Percentiles rank a stretch among this genome's conserved stretches.
These are phyloP conservation scores for Leucophora obtusa DNA, from an alignment of 2,888 invertebrate species.

Conservation along the genomic window DNA sequence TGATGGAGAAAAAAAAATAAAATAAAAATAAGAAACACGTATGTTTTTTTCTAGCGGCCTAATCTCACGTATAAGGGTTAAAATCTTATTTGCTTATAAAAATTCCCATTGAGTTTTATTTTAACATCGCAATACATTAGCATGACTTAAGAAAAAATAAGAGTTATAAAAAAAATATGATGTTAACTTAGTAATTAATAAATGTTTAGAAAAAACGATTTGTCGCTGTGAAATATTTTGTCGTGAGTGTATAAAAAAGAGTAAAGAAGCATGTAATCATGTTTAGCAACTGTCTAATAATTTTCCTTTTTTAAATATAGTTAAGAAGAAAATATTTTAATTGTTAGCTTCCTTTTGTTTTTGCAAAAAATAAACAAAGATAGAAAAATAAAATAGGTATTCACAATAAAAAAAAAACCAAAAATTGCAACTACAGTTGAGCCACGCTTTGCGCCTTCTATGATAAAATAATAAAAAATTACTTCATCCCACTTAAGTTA, in stretches of 20 bases:
- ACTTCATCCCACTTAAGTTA: no score
- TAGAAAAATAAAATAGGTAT: neutral
- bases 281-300: constrained; percentile 2
- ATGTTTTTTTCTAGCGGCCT: no score
- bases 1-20: no score
- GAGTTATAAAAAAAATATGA: neutral
- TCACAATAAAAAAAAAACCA: no score
- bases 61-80: no score
- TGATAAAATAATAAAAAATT: no score
- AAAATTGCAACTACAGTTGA: no score
- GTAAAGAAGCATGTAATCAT: neutral
- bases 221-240: neutral
- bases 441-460: no score
- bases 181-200: neutral
- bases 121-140: neutral
- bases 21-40: no score
- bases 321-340: constrained; percentile 31
- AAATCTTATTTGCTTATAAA: no score
- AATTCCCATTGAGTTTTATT: neutral
- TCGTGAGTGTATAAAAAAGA: neutral
- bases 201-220: neutral
- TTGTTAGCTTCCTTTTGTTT: constrained; percentile 59
- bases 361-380: constrained; percentile 22
- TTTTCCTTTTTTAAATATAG: neutral
- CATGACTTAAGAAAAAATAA: neutral